Conservation (phyloP, 1,140 invertebrate species). For the Elymnias hypermnestra region DNA sequence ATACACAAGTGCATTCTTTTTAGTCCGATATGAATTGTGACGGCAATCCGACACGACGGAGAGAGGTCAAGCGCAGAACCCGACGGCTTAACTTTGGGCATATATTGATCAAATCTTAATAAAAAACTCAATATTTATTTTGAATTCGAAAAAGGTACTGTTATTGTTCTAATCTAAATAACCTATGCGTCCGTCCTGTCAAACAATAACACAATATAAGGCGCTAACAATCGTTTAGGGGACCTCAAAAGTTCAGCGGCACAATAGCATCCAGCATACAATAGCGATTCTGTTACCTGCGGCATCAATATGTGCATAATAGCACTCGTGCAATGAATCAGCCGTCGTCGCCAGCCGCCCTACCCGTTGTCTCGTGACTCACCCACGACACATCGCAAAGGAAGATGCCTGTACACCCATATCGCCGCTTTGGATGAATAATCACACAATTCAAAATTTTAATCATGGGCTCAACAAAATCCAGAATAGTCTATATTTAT, state of each 20-base stretch:
- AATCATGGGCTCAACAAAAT: too few relatives aligned
- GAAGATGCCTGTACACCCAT: too few relatives aligned
- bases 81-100: too few relatives aligned
- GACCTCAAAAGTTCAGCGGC: conserved; percentile 64
- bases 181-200: conserved; percentile 40
- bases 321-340: conserved; percentile 50
- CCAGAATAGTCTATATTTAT: too few relatives aligned
- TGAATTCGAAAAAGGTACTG: too few relatives aligned
- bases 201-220: conserved; percentile 61
- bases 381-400: conserved; percentile 18
- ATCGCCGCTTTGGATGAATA: conserved; percentile 29
- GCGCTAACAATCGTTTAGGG: conserved; percentile 64
- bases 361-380: conserved; percentile 28
- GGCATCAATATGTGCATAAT: conserved; percentile 73
- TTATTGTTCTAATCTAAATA: conserved; percentile 61
- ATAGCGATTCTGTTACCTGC: conserved; percentile 70
- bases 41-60: too few relatives aligned
- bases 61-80: too few relatives aligned
- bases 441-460: neutral
- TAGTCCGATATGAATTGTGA: too few relatives aligned
- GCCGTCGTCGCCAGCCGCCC: conserved; percentile 23
- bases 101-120: too few relatives aligned
- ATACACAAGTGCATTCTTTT: too few relatives aligned
- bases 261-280: conserved; percentile 71
- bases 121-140: too few relatives aligned